Evolutionary conservation across 2,113 vertebrate genomes (phyloP).

Genomic region (Mus pahari): DNA sequence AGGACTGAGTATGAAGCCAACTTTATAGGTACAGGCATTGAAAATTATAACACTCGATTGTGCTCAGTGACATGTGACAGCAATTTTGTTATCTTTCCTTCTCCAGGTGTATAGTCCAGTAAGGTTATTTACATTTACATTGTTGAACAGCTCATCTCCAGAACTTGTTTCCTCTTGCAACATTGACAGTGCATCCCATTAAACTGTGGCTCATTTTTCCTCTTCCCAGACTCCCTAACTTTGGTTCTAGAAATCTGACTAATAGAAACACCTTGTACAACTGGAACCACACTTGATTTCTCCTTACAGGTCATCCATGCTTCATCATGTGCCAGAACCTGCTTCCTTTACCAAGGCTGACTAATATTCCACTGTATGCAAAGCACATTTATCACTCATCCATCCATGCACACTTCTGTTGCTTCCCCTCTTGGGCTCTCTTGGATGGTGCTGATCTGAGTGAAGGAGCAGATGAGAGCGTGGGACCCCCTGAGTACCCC

Average conservation of each 20-base stretch:
- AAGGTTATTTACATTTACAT: not conserved
- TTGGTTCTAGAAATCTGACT: not conserved
- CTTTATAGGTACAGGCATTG: not conserved
- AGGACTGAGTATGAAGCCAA: not conserved
- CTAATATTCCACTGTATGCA: not conserved
- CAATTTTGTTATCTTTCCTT: not conserved
- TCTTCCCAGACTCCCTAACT: no score
- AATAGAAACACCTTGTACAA: not conserved
- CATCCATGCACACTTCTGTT: fast-evolving
- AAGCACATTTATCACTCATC: not conserved
- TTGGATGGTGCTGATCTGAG: no score
- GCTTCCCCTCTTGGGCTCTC: not conserved
- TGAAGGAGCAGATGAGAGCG: not conserved
- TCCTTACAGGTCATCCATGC: not conserved
- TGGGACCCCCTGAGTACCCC: no score
- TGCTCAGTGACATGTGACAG: not conserved
- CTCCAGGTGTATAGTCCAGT: not conserved
- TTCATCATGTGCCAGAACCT: not conserved
- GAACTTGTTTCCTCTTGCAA: not conserved
- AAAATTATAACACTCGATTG: not conserved
- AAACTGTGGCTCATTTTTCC: fast-evolving
- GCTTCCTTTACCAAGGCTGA: not conserved
- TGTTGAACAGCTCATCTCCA: not conserved
- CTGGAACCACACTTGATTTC: not conserved
- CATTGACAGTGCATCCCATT: not conserved